phyloP scores from a whole-genome alignment of 2,888 invertebrate genomes.

The Nipponacmea schrenckii region DNA sequence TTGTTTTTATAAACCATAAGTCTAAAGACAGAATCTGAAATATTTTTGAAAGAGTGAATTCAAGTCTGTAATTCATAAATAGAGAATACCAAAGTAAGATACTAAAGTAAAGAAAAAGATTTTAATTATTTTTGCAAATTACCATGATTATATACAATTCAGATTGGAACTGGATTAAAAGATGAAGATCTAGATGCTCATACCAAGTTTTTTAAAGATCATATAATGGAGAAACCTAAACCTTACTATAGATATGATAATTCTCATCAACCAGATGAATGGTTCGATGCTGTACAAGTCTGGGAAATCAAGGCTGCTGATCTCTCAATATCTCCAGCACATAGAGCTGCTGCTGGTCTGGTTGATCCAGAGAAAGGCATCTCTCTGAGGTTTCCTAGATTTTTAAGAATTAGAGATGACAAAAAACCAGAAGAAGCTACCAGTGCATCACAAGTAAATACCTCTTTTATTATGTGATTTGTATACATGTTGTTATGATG shows the following conservation, averaged over 20 bases:
- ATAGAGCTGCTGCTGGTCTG: constrained; percentile 84
- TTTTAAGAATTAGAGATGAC: constrained; percentile 89
- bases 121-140: too few species aligned
- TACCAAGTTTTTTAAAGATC: constrained; percentile 79
- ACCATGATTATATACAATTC: constrained; percentile 23
- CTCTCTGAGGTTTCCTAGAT: constrained; percentile 94
- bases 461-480: too few species aligned
- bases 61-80: too few species aligned
- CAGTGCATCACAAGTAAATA: constrained; percentile 79
- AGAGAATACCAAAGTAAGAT: too few species aligned
- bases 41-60: too few species aligned
- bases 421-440: constrained; percentile 94
- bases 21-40: too few species aligned
- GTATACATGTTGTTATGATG: too few species aligned
- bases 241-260: constrained; percentile 79
- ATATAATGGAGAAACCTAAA: constrained; percentile 80
- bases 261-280: constrained; percentile 66
- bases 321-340: constrained; percentile 93
- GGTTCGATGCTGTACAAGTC: constrained; percentile 78
- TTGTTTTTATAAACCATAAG: too few species aligned
- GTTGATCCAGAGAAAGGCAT: constrained; percentile 91
- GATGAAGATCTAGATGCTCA: constrained; percentile 88
- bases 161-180: constrained; percentile 93
- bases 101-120: too few species aligned
- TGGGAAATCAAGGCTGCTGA: constrained; percentile 99